Evolutionary conservation across 2,888 invertebrate species (phyloP), one percentile per base, ranked within the genome.

Genomic region (Diplolepis rosae): DNA sequence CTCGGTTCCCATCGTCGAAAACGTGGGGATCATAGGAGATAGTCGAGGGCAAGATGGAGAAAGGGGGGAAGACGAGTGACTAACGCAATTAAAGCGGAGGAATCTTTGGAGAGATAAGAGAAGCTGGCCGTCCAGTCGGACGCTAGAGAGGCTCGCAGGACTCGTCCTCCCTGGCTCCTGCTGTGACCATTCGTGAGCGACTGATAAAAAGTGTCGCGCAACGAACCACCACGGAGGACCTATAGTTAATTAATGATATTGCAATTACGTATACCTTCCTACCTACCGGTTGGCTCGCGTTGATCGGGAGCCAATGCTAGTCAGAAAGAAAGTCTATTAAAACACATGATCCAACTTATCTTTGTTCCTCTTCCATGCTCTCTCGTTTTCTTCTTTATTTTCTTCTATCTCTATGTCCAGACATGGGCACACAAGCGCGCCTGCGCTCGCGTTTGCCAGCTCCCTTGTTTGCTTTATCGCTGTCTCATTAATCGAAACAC

Each of bases 241-340:
- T 77, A 79, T 76, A 79, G 71, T 81, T 84, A 83, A 84, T 84
- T 84, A 84, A 82, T 79, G 79, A 82, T 83, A 81, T 80, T 78
- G 77, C 78, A 84, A 83, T 83, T 82, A 82, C 78, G 69, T 71
- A 71, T 69, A 74, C 73, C 75, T 73, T 70, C 68, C 66, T 51
- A 69, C 70, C 68, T 68, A 70, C 69, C 69, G 66, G 56, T 69
- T 30, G 66, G 48, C 15, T 24, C 65, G 69, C 65, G 68, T 72
- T 73, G 74, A 71, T 69, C 71, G 71, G 54, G 42, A 66, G 32
- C 67, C 66, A 54, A 15, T 22, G 65, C 65, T 70, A 39, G 45
- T 54, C 65, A 48, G 28, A 48, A 28, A 30, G 68, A 68, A 39
- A 24, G 11, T 22, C 32, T 32, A 35, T 24, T 18, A 56, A 68